phyloP scores from a whole-genome alignment of 2,888 invertebrate genomes.

The Palloptera scutellata region DNA sequence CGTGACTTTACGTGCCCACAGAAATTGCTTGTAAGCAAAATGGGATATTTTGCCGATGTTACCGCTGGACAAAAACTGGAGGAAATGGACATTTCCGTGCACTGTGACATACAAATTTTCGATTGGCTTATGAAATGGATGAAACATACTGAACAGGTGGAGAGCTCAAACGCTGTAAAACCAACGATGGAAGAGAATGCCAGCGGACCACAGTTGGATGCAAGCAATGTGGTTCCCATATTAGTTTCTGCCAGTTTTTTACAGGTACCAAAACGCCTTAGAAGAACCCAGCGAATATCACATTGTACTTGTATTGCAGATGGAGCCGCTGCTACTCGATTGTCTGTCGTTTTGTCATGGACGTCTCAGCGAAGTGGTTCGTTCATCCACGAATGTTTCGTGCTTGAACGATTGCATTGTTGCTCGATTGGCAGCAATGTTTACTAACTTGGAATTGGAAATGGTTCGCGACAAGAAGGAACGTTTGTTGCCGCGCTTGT shows the following conservation, averaged over 20 bases:
- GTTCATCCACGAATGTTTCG: conserved; percentile 84
- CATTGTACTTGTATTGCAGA: conserved; percentile 67
- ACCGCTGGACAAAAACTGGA: conserved; percentile 82
- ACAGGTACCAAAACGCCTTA: conserved; percentile 64
- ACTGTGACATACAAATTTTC: conserved; percentile 94
- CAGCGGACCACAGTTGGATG: conserved; percentile 71
- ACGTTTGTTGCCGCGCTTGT: conserved; percentile 84
- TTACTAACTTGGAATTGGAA: conserved; percentile 88
- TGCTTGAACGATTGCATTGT: conserved; percentile 84
- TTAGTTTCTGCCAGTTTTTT: conserved; percentile 94
- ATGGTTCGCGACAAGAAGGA: conserved; percentile 85
- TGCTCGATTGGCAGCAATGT: conserved; percentile 82
- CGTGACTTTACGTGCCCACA: conserved; percentile 91
- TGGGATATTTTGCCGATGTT: conserved; percentile 94
- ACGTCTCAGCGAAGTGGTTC: conserved; percentile 86
- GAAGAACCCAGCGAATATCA: background rate
- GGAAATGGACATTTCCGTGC: conserved; percentile 96
- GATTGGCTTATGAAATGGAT: conserved; percentile 98
- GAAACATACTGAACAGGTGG: conserved; percentile 67
- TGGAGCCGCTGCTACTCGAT: conserved; percentile 88
- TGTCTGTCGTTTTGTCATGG: conserved; percentile 87
- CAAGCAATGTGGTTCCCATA: conserved; percentile 88
- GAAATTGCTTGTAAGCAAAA: conserved; percentile 84
- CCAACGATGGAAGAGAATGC: conserved; percentile 68
- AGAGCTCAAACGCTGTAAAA: conserved; percentile 29